These are phyloP conservation scores for Rhadinocentrus ornatus DNA, from an alignment of 2,797 vertebrate species.

Conservation along the genomic window DNA sequence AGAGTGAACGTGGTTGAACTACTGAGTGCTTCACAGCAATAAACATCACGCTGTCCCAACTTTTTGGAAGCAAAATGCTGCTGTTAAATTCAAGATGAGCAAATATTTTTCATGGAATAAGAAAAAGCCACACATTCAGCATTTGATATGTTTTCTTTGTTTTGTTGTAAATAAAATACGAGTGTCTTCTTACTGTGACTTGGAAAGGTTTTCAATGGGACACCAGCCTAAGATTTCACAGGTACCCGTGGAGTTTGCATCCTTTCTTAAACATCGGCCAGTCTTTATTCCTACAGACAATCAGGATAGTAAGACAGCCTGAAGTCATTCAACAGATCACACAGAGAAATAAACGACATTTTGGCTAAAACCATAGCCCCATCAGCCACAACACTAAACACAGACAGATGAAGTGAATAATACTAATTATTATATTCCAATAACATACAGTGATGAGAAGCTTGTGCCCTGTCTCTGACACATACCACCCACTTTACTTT, in stretches of 20 bases:
- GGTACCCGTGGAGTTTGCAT: conserved; percentile 73
- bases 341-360: neutral
- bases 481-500: too few species aligned
- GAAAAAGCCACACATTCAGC: too few species aligned
- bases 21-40: neutral
- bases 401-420: too few species aligned
- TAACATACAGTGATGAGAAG: too few species aligned
- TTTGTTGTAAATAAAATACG: too few species aligned
- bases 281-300: conserved; percentile 85
- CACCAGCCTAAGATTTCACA: conserved; percentile 96
- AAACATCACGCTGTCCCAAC: too few species aligned
- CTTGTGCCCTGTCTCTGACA: too few species aligned
- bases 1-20: neutral
- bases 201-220: conserved; percentile 82
- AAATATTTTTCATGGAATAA: neutral
- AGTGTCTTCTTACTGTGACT: conserved; percentile 72
- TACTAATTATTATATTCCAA: too few species aligned
- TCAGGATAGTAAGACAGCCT: neutral
- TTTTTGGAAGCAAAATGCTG: too few species aligned
- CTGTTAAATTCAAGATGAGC: neutral
- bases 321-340: neutral
- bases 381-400: too few species aligned
- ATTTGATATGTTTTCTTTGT: too few species aligned
- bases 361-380: too few species aligned
- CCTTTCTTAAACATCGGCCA: conserved; percentile 82